phyloP scores from a whole-genome alignment of 2,797 vertebrate species.

The Sebastes nivosus region DNA sequence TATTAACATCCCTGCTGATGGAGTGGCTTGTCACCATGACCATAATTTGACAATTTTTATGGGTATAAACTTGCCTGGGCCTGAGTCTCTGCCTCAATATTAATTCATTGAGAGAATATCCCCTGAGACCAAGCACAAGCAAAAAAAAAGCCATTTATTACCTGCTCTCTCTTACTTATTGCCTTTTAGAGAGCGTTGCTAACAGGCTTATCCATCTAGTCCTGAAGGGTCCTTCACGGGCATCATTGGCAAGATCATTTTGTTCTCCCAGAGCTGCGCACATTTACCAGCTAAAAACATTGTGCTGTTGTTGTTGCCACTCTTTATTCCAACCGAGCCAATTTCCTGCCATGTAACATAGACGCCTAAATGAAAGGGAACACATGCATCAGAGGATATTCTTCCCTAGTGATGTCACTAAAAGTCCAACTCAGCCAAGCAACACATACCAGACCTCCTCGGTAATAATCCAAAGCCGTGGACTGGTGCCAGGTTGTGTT shows the following conservation, averaged over 20 bases:
- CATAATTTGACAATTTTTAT: slow-evolving; percentile 84
- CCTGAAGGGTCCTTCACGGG: slow-evolving; percentile 70
- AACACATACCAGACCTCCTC: slow-evolving; percentile 70
- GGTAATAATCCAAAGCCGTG: slow-evolving; percentile 63
- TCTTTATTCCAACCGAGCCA: background rate
- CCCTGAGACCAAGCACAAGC: slow-evolving; percentile 55
- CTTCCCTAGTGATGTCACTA: slow-evolving; percentile 59
- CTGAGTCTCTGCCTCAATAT: slow-evolving; percentile 70
- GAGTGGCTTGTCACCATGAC: slow-evolving; percentile 76
- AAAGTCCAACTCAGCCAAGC: slow-evolving; percentile 44
- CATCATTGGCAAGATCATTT: slow-evolving; percentile 59
- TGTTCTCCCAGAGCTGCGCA: slow-evolving; percentile 41
- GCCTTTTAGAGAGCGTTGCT: slow-evolving; percentile 74
- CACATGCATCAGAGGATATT: slow-evolving; percentile 32
- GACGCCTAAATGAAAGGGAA: slow-evolving; percentile 26
- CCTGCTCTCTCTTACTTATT: slow-evolving; percentile 66
- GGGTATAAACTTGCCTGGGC: slow-evolving; percentile 71
- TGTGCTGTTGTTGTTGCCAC: slow-evolving; percentile 1
- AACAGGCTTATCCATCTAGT: slow-evolving; percentile 75
- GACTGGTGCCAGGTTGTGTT: slow-evolving; percentile 61
- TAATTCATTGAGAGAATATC: slow-evolving; percentile 80
- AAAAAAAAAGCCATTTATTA: slow-evolving; percentile 74
- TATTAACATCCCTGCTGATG: slow-evolving; percentile 79
- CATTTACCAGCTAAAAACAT: slow-evolving; percentile 42
- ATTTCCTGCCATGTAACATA: slow-evolving; percentile 16